A percentile compares a stretch with the other conserved stretches of the same genome.
phyloP scores from a whole-genome alignment of 2,888 invertebrate species.

The Calephelis perditalis region DNA sequence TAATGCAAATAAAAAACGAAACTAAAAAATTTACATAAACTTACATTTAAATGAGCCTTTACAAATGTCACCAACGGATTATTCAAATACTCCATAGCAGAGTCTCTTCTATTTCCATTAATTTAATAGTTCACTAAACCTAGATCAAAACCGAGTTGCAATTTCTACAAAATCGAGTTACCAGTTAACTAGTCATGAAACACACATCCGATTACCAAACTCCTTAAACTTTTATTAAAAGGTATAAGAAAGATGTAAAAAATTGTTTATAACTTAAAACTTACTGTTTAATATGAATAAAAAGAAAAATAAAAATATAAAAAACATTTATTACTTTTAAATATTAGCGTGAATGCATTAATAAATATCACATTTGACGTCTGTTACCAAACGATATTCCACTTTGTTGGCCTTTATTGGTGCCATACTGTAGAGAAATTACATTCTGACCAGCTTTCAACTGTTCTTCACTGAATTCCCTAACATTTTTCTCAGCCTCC shows the following conservation, averaged over 20 bases:
- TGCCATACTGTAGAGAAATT: constrained; percentile 96
- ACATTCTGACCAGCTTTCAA: constrained; percentile 94
- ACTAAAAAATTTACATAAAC: too few species aligned
- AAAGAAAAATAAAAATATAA: constrained; percentile 41
- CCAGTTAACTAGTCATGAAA: constrained; percentile 44
- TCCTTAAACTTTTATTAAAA: neutral
- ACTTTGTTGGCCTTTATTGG: constrained; percentile 97
- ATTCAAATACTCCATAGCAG: too few species aligned
- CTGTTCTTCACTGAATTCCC: constrained; percentile 96
- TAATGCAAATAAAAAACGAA: too few species aligned
- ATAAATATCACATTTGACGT: constrained; percentile 90
- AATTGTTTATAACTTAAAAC: constrained; percentile 20
- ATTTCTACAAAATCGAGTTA: constrained; percentile 19
- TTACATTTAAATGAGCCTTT: too few species aligned
- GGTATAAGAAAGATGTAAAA: too few species aligned
- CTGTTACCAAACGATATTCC: constrained; percentile 98
- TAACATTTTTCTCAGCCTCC: constrained; percentile 95
- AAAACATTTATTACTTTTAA: constrained; percentile 49
- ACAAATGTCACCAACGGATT: too few species aligned
- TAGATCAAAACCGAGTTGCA: constrained; percentile 29
- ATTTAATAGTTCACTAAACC: constrained; percentile 11
- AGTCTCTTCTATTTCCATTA: too few species aligned
- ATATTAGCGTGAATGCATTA: constrained; percentile 36
- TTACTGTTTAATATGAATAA: constrained; percentile 29
- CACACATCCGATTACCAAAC: constrained; percentile 26